phyloP scores from a whole-genome alignment of 2,113 vertebrate species.

The Ictidomys tridecemlineatus region DNA sequence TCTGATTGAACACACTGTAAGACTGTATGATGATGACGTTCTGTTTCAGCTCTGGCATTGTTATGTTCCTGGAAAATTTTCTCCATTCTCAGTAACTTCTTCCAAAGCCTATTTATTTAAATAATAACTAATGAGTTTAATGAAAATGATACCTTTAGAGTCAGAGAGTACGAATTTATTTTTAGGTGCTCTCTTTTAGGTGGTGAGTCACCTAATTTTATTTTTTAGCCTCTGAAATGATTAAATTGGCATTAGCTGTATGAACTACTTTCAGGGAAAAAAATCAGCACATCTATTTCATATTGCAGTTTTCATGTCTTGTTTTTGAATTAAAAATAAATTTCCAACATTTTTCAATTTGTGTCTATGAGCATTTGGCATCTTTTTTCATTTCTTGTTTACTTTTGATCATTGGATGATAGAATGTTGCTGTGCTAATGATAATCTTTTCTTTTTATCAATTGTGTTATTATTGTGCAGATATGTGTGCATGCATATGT shows the following conservation, averaged over 20 bases:
- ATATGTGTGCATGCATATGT: background rate
- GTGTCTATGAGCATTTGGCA: background rate
- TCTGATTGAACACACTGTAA: background rate
- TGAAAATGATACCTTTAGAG: background rate
- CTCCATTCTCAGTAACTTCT: background rate
- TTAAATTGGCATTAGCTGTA: background rate
- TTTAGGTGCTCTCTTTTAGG: background rate
- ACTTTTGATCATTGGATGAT: background rate
- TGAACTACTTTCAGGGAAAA: slow-evolving; percentile 4
- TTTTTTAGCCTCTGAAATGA: slow-evolving; percentile 45
- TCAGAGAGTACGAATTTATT: background rate
- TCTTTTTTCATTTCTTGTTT: background rate
- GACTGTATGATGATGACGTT: accelerated
- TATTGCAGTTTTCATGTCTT: background rate
- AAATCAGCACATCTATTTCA: background rate
- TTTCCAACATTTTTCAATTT: slow-evolving; percentile 8
- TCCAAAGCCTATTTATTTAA: background rate
- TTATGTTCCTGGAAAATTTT: background rate
- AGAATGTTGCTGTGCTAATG: background rate
- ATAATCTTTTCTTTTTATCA: background rate
- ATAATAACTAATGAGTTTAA: background rate
- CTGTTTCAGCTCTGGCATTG: background rate
- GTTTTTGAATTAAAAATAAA: slow-evolving; percentile 22
- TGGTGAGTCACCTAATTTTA: background rate
- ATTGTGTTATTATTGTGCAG: background rate